Percentiles rank a stretch among this genome's conserved stretches.
Conservation (phyloP, 2,797 vertebrate species). For the Gymnothorax javanicus region DNA sequence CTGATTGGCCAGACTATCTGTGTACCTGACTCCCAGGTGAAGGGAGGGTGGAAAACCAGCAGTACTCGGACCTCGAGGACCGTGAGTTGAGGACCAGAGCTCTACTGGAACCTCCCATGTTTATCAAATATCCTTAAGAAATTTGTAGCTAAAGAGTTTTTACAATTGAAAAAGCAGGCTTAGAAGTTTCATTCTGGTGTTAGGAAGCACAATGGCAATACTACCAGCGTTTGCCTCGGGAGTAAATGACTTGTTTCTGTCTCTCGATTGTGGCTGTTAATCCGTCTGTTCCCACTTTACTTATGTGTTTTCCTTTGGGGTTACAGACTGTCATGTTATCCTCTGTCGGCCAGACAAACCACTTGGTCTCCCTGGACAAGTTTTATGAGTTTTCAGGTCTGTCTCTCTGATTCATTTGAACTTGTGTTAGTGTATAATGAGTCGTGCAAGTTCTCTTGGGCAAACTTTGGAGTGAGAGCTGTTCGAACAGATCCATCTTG, state of each 20-base stretch:
- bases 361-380: neutral
- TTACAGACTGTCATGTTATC: neutral
- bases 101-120: neutral
- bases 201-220: neutral
- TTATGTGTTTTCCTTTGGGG: neutral
- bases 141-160: neutral
- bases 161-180: neutral
- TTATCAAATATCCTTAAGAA: neutral
- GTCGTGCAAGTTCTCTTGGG: neutral
- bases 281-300: neutral
- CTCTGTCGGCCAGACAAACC: neutral
- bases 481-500: neutral
- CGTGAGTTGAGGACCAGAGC: no score
- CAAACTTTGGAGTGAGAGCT: neutral
- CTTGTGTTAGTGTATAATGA: neutral
- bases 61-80: no score
- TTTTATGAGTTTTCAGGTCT: neutral
- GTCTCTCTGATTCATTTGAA: neutral
- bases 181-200: neutral
- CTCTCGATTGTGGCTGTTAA: neutral
- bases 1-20: no score
- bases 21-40: no score
- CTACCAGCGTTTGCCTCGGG: neutral
- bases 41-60: no score
- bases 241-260: neutral